Base-by-base conservation (phyloP, 2,797 vertebrate genomes). In the Fistularia commersonii region DNA sequence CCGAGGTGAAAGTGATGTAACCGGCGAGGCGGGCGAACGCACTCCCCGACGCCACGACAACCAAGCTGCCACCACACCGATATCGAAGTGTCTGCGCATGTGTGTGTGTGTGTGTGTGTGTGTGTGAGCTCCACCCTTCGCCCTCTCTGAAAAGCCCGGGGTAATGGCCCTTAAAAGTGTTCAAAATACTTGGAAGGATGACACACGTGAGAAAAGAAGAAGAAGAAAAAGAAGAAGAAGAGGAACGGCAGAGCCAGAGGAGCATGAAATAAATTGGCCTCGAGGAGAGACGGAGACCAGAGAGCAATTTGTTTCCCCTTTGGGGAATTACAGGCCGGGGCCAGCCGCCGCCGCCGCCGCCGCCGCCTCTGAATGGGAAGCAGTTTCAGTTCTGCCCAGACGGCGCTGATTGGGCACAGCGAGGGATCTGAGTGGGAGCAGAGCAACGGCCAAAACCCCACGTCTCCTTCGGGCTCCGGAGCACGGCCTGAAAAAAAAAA, bases 301-400 rank as follows among this genome's bases (percentile, higher is more conserved):
- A 71, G 83, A 86, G 82, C 77, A 83, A 87, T 87, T 88, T 82
- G 81, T 80, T 85, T 72, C 66, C 72, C 74, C 63, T 68, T 64
- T 52, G 63, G 58, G 33, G 76, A 81, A 86, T 85, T 80, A 85
- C 54, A 82, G 74, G 69, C 63, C 59, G 12, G 79, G 84, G 81
- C 69, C 78, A 79, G 82, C n/a, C n/a, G n/a, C n/a, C n/a, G n/a
- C n/a, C n/a, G n/a, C n/a, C n/a, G n/a, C n/a, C n/a, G n/a, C 76
- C 80, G 67, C 79, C 61, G 79, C 76, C 74, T 83, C 72, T 70
- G 79, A 84, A 80, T 80, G 76, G 70, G 77, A 84, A 74, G 79
- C 82, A 79, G 78, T 32, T 65, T 74, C 63, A 40, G 72, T 71
- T 80, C 83, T 79, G 74, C 80, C 76, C 81, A 83, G 81, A 78